Evolutionary conservation across 2,888 invertebrate species (phyloP), one percentile per base, ranked within the genome.

Genomic region (Nematopogon swammerdamellus): DNA sequence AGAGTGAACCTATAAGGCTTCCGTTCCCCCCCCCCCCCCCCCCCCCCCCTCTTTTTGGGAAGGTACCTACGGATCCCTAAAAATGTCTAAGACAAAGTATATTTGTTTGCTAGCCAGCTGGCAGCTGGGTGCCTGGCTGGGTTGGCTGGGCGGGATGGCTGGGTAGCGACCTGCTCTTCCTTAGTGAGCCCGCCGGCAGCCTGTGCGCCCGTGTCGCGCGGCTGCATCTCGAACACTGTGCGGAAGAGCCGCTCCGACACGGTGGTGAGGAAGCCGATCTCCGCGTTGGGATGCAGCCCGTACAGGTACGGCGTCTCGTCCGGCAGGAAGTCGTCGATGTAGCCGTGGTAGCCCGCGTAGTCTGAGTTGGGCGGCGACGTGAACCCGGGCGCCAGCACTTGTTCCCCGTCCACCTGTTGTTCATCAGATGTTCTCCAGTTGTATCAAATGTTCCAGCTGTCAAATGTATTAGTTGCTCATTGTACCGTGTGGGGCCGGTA

Each of bases 251-350:
- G 85, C 59, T 95, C 92, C 0, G 95, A 91, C 0, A 89, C 91
- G 0, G 88, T 87, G 0, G 95, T 95, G 48, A 97, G 74, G 63
- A 95, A 95, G 45, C 95, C 95, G 52, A 97, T 95, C 75, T 97
- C 96, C 1, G 97, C 95, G 67, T 97, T 97, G 0, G 95, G 91
- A 72, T 97, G 96, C 18, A 97, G 76, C 0, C 96, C 96, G 61
- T 97, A 97, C 16, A 97, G 79, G 58, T 89, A 85, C 0, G 97
- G 96, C 48, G 92, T 92, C 72, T 97, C 96, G 0, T 88, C 81
- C 0, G 96, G 96, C 19, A 97, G 70, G 59, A 81, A 84, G 55
- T 94, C 91, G 61, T 95, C 95, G 45, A 97, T 88, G 67, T 95
- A 96, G 49, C 80, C 68, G 63, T 96, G 96, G 70, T 96, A 97